phyloP scores from a whole-genome alignment of 2,113 vertebrate species.

The Micromys minutus region DNA sequence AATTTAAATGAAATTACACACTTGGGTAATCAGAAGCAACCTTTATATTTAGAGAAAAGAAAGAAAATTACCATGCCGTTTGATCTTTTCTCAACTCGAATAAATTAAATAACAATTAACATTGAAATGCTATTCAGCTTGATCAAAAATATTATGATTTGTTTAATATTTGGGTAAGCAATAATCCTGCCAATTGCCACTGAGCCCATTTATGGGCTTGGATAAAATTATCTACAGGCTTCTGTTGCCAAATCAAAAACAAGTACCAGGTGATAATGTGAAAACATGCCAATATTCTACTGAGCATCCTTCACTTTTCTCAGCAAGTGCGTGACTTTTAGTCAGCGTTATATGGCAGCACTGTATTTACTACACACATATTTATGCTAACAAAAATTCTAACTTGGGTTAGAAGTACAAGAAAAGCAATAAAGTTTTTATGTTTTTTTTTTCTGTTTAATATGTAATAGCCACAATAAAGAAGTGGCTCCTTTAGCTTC shows the following conservation, averaged over 20 bases:
- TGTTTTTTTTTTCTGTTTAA: not conserved
- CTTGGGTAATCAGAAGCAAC: not conserved
- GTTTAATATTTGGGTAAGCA: not conserved
- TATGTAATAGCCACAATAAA: not conserved
- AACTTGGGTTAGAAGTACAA: not conserved
- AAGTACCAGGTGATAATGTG: not conserved
- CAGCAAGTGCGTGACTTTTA: not conserved
- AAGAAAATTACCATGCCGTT: not conserved
- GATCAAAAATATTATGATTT: constrained; percentile 36
- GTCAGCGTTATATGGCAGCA: not conserved
- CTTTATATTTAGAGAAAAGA: not conserved
- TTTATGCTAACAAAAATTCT: not conserved
- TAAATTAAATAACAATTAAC: constrained; percentile 9
- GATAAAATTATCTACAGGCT: not conserved
- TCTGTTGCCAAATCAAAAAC: constrained; percentile 19
- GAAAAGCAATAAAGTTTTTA: not conserved
- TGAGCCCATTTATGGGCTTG: not conserved
- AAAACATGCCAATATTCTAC: not conserved
- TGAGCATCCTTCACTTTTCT: not conserved
- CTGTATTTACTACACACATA: not conserved
- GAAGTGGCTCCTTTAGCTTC: no score
- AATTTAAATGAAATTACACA: constrained; percentile 11
- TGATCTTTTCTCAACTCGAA: not conserved
- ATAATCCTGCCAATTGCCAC: not conserved
- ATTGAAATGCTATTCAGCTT: not conserved